These are phyloP conservation scores for Ptychoptera contaminata DNA, from an alignment of 2,888 invertebrate genomes.

Conservation along the genomic window DNA sequence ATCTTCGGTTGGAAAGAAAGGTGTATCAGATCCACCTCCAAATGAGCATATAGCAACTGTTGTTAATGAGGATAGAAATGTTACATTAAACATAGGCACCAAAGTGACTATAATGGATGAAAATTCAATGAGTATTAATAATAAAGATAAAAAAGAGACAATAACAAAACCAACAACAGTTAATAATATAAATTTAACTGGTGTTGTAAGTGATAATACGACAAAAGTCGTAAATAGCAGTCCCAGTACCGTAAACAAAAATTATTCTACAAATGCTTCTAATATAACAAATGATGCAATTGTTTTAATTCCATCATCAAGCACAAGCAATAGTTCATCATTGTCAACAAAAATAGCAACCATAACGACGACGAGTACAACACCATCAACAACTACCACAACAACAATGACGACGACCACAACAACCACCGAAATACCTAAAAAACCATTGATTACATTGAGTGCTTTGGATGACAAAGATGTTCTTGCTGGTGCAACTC, in stretches of 20 bases:
- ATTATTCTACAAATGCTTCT: not conserved
- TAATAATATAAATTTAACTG: no score
- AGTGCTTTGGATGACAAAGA: constrained; percentile 27
- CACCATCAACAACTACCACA: constrained; percentile 16
- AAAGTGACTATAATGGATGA: no score
- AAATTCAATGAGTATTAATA: no score
- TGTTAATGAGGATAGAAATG: no score
- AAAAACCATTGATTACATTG: constrained; percentile 36
- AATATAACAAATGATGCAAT: not conserved
- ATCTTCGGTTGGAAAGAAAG: not conserved
- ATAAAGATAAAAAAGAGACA: no score
- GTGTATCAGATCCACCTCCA: not conserved
- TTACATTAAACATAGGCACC: no score
- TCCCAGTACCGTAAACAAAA: no score
- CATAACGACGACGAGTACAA: constrained; percentile 13
- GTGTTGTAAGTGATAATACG: no score
- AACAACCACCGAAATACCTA: constrained; percentile 27
- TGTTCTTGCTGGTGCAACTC: not conserved
- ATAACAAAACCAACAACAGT: no score
- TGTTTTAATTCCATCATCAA: not conserved
- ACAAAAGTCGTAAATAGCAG: no score
- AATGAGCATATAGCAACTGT: not conserved
- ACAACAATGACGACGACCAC: constrained; percentile 20
- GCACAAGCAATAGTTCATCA: not conserved
- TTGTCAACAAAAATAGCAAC: not conserved